phyloP scores from a whole-genome alignment of 1,140 invertebrate species.

The Helicoverpa armigera region DNA sequence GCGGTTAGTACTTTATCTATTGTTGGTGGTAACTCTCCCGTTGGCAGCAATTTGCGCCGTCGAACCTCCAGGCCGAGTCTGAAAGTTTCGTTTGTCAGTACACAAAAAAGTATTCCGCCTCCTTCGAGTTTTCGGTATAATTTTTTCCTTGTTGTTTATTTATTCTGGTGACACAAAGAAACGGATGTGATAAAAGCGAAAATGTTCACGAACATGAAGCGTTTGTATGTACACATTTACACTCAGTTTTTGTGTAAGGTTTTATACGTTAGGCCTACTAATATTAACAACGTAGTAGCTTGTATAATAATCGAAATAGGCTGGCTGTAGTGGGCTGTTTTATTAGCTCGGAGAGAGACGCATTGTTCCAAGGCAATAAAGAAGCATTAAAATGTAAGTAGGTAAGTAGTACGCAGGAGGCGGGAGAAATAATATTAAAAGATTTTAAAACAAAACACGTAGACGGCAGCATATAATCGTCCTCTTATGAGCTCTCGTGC shows the following conservation, averaged over 20 bases:
- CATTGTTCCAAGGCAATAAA: background rate
- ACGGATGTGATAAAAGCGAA: slow-evolving; percentile 7
- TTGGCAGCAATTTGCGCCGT: slow-evolving; percentile 17
- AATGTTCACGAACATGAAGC: slow-evolving; percentile 8
- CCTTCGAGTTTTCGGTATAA: slow-evolving; percentile 13
- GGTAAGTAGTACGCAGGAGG: background rate
- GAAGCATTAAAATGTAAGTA: slow-evolving; percentile 2
- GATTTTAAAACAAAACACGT: slow-evolving; percentile 33
- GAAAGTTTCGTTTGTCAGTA: slow-evolving; percentile 20
- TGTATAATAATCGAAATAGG: background rate
- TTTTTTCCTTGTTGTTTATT: slow-evolving; percentile 32
- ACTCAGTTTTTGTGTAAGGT: background rate
- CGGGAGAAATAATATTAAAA: background rate
- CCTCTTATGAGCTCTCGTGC: slow-evolving; percentile 5
- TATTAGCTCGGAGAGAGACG: background rate
- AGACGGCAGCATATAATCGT: slow-evolving; percentile 14
- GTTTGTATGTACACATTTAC: slow-evolving; percentile 16
- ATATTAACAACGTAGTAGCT: too few species aligned
- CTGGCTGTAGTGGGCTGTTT: background rate
- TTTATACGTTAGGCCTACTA: background rate
- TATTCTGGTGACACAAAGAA: slow-evolving; percentile 15
- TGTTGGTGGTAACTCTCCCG: slow-evolving; percentile 27
- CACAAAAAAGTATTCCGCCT: slow-evolving; percentile 1
- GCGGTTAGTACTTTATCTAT: slow-evolving; percentile 30
- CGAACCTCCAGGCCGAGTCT: background rate